Evolutionary conservation across 2,888 invertebrate species (phyloP), one percentile per base, ranked within the genome.

Genomic region (Pharmacophagus antenor): DNA sequence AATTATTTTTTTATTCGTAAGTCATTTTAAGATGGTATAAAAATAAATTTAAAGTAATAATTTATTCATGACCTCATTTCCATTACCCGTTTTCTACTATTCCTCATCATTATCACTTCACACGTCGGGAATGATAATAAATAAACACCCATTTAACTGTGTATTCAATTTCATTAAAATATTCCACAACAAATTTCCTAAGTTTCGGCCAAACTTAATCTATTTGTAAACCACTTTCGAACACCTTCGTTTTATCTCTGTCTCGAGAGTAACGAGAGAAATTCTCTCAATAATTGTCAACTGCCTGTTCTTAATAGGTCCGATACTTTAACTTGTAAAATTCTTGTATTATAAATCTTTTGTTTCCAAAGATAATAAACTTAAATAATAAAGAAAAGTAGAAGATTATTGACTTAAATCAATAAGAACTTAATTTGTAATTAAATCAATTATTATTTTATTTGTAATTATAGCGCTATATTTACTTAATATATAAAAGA

Each of bases 181-280:
- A 55, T 44, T 18, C 18, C 42, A 8, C n/a, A 37, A 44, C 46
- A 21, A 46, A 31, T 52, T 58, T 37, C 51, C 46, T 12, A 58
- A 58, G 46, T 58, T 58, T 58, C 22, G 12, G 37, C 46, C 51
- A 41, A 58, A 52, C 57, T 58, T 58, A 58, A 58, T 52, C 57
- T 58, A 58, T 58, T 58, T 58, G 57, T 58, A 52, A 51, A 58
- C 57, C 57, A 46, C 41, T 58, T 47, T 52, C 42, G 51, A 58
- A 58, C 57, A 51, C 51, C 51, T 51, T 51, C 46, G 51, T 58
- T 58, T 58, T 58, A 58, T 58, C 57, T 58, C 37, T 46, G 57
- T 58, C 51, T 58, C 15, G 46, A 31, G 46, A 18, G 10, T 27
- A 44, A 27, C 21, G 57, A 44, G 27, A 37, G 57, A 51, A 51